Base-by-base conservation (phyloP, 2,888 invertebrate genomes). In the Philopedon plagiatum region DNA sequence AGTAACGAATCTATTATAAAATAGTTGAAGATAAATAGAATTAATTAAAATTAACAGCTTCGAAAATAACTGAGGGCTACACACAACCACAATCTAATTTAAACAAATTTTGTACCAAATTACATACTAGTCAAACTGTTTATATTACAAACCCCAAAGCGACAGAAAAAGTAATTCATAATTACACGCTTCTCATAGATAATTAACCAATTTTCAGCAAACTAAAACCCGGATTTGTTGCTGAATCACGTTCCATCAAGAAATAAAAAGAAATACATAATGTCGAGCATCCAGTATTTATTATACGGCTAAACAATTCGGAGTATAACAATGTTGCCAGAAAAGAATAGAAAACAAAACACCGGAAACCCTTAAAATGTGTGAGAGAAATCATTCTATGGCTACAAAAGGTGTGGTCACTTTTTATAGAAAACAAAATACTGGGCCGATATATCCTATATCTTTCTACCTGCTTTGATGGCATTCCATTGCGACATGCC, bases 331-430 rank as follows among this genome's bases (percentile, higher is more conserved):
- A 83, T 83, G 83, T 82, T 73, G 80, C 79, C 80, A 76, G 80
- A 78, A 83, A 80, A 84, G 83, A 83, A 85, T 83, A 81, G 80
- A 76, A 60, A 78, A 79, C 85, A 85, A 85, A 85, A 81, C 79
- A 80, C 85, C 85, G 85, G 85, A 85, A 85, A 85, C 85, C 85
- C 83, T 85, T 82, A 83, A 85, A 84, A 83, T 82, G 83, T 83
- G 84, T 83, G 84, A 83, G 83, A 84, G 83, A 83, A 81, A 81
- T 82, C 81, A 83, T 83, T 83, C 80, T 80, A 79, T 78, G 41
- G 78, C 78, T 77, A 83, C 83, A 83, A 85, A 84, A 84, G 85
- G 85, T 85, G 85, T 85, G 85, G 85, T 85, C 85, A 85, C 83
- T 85, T 85, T 84, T 85, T 83, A 84, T 81, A 84, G 84, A 84